Evolutionary conservation across 1,140 invertebrate species (phyloP), one percentile per base, ranked within the genome.

Genomic region (Aphelinus atriplicis): DNA sequence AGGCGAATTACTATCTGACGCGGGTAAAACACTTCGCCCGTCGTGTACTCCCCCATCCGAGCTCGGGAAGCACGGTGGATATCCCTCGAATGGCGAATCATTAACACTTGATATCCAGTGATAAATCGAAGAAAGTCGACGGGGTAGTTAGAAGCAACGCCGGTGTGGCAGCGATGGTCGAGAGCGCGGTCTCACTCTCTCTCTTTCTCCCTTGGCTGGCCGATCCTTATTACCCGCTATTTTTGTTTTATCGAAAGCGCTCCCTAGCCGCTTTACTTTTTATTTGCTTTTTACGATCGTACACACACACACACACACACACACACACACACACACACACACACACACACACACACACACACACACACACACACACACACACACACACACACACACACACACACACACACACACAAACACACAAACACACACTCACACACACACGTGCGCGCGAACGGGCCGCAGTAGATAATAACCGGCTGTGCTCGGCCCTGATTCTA

Each of bases 221-320:
- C 50, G 42, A 73, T 66, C 63, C 66, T 73, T 66, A 65, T 51
- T 66, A n/a, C 46, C 61, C 1, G 3, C 42, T 3, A 58, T 26
- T 73, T 73, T 60, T 65, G 63, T 58, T 65, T 73, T 66, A 73
- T 66, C 62, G 71, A n/a, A 9, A 66, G 58, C 3, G 7, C 51
- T 50, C 47, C 42, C n/a, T n/a, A 10, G 50, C 10, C 3, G 45
- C 45, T 2, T 3, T 10, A 7, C 45, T 65, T 58, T 66, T 73
- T 53, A 50, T 43, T 53, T 43, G 1, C 26, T 26, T 7, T 65
- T 65, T 65, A 46, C 71, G 61, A 72, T 61, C 42, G 47, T 50
- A 3, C 0, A 43, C 43, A 43, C 43, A 47, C 6, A 7, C 42
- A 57, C 46, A 10, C 26, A 26, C 26, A 26, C 26, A 26, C 26